Percentiles rank a stretch among this genome's conserved stretches.
Conservation (phyloP, 2,113 vertebrate genomes). For the Polyodon spathula region DNA sequence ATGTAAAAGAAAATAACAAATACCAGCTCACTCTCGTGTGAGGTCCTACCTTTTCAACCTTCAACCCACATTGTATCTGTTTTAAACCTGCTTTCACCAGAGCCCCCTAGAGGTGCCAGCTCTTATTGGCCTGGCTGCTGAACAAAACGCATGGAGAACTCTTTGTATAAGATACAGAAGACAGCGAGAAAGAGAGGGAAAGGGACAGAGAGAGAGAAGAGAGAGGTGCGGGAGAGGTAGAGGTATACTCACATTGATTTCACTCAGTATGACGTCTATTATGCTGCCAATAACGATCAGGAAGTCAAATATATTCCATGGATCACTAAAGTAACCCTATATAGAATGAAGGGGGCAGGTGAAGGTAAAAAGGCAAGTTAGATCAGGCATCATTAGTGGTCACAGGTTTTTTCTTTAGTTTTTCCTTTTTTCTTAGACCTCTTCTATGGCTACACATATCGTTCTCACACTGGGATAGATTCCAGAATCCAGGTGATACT, state of each 20-base stretch:
- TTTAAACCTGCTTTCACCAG: slow-evolving; percentile 15
- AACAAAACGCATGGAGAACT: slow-evolving; percentile 15
- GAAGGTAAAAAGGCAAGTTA: slow-evolving; percentile 93
- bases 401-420: slow-evolving; percentile 11
- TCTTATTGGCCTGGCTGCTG: background rate
- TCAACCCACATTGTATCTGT: slow-evolving; percentile 12
- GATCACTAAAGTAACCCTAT: slow-evolving; percentile 99
- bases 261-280: slow-evolving; percentile 99
- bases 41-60: slow-evolving; percentile 24
- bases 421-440: too few relatives aligned
- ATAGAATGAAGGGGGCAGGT: slow-evolving; percentile 82
- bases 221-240: slow-evolving; percentile 55
- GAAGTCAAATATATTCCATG: slow-evolving; percentile 99
- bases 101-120: background rate
- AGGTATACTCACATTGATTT: slow-evolving; percentile 98
- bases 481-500: too few relatives aligned
- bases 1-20: slow-evolving; percentile 16
- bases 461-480: background rate
- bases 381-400: slow-evolving; percentile 67
- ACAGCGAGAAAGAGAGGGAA: slow-evolving; percentile 36
- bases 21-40: slow-evolving; percentile 14
- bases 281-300: slow-evolving; percentile 99
- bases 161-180: slow-evolving; percentile 25
- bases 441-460: slow-evolving; percentile 7
- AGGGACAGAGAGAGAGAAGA: slow-evolving; percentile 39